These are phyloP conservation scores for Sarcophilus harrisii DNA, from an alignment of 2,797 vertebrate species.

Conservation along the genomic window DNA sequence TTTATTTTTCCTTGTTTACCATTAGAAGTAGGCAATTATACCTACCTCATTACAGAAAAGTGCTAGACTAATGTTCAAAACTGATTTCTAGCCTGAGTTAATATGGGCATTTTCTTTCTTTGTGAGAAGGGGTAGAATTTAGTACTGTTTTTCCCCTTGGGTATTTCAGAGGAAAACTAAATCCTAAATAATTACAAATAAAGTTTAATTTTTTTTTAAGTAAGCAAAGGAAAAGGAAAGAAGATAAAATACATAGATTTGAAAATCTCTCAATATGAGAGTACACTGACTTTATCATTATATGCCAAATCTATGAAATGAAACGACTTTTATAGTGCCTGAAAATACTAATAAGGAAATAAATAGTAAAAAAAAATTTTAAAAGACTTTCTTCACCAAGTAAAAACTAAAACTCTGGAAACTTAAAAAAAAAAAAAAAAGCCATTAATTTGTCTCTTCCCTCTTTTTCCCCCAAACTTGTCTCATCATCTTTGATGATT, in stretches of 20 bases:
- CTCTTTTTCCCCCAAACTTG: neutral
- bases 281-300: neutral
- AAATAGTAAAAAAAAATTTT: neutral
- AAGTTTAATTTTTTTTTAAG: neutral
- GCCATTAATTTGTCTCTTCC: neutral
- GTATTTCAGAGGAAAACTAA: neutral
- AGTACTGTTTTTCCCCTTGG: neutral
- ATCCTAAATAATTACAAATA: neutral
- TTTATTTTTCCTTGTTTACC: neutral
- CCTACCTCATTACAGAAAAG: neutral
- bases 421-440: neutral
- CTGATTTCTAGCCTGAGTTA: neutral
- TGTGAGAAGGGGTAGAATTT: neutral
- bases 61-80: neutral
- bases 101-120: neutral
- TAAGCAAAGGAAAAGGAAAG: neutral
- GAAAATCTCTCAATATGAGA: neutral
- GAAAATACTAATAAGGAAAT: neutral
- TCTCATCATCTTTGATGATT: neutral
- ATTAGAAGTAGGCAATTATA: neutral
- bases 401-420: neutral
- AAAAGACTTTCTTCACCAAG: neutral
- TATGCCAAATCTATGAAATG: neutral
- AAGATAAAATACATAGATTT: neutral
- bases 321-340: neutral